These are phyloP conservation scores for Drosophila melanosoma DNA, from an alignment of 2,888 invertebrate species.

Conservation along the genomic window DNA sequence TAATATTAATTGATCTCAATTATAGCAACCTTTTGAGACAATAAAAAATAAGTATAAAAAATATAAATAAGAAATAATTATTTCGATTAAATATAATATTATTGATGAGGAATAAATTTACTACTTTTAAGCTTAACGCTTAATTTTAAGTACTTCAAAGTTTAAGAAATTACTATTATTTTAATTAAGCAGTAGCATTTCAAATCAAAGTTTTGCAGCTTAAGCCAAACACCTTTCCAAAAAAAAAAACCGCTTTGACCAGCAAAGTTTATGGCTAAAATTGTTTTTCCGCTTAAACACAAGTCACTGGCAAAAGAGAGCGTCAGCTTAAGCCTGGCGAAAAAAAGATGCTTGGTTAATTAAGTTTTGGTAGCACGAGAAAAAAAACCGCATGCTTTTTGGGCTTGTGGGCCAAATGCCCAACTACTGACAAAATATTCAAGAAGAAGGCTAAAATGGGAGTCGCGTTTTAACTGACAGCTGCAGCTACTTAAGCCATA, in stretches of 20 bases:
- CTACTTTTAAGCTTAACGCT: background rate
- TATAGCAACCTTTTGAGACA: background rate
- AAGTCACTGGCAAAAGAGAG: conserved; percentile 1
- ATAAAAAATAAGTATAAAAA: background rate
- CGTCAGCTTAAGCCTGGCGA: conserved; percentile 7
- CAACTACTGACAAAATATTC: background rate
- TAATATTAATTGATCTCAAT: background rate
- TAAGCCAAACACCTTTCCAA: conserved; percentile 4
- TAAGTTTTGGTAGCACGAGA: conserved; percentile 49
- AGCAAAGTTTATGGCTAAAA: conserved; percentile 12
- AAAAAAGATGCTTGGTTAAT: conserved; percentile 50
- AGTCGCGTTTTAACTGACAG: conserved; percentile 30
- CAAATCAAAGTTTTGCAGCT: conserved; percentile 3
- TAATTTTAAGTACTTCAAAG: background rate
- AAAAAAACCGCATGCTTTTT: conserved; percentile 48
- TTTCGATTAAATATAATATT: background rate
- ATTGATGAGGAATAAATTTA: background rate
- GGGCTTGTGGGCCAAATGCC: conserved; percentile 14
- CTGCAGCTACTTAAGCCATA: conserved; percentile 47
- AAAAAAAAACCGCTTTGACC: background rate
- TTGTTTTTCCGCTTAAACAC: conserved; percentile 2
- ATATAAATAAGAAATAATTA: background rate
- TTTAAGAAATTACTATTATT: background rate
- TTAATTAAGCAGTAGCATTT: conserved; percentile 2
- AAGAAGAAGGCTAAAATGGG: conserved; percentile 48